Conservation (phyloP, 2,797 vertebrate species). For the Parauchenoglanis ngamensis region DNA sequence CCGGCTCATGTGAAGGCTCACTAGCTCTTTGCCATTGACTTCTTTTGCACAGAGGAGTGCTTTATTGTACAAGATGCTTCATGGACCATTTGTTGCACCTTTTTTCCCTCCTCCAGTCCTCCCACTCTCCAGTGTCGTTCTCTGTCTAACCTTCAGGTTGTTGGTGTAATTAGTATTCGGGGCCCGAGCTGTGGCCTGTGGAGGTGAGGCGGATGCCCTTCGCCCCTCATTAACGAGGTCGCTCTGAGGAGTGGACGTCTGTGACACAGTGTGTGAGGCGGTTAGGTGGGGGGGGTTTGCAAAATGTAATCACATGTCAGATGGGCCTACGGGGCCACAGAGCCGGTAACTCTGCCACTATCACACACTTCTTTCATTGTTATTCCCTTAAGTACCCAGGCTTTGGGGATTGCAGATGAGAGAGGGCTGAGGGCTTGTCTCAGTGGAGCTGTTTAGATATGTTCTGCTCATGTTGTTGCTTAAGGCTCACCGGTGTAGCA, state of each 20-base stretch:
- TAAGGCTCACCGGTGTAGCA: constrained; percentile 20
- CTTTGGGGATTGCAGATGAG: constrained; percentile 44
- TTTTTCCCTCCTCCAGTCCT: constrained; percentile 12
- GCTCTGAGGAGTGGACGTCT: constrained; percentile 54
- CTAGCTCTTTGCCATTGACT: constrained; percentile 51
- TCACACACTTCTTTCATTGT: constrained; percentile 51
- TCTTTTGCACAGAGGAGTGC: constrained; percentile 46
- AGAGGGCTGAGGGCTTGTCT: constrained; percentile 48
- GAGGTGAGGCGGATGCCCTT: constrained; percentile 52
- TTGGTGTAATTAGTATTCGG: constrained; percentile 62
- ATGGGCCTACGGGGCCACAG: constrained; percentile 44
- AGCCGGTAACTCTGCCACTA: constrained; percentile 42
- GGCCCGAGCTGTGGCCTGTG: constrained; percentile 52
- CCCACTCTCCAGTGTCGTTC: constrained; percentile 42
- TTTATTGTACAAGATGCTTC: constrained; percentile 50
- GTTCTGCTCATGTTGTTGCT: constrained; percentile 34
- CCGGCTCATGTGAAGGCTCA: constrained; percentile 33
- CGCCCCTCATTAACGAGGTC: constrained; percentile 63
- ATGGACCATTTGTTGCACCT: constrained; percentile 45
- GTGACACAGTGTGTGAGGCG: constrained; percentile 47
- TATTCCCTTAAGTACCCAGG: constrained; percentile 47
- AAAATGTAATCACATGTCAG: constrained; percentile 56
- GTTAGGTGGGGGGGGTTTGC: constrained; percentile 27
- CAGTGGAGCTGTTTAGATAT: constrained; percentile 51
- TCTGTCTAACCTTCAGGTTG: constrained; percentile 59